phyloP scores from a whole-genome alignment of 2,888 invertebrate genomes.

The Trissolcus brochymenae region DNA sequence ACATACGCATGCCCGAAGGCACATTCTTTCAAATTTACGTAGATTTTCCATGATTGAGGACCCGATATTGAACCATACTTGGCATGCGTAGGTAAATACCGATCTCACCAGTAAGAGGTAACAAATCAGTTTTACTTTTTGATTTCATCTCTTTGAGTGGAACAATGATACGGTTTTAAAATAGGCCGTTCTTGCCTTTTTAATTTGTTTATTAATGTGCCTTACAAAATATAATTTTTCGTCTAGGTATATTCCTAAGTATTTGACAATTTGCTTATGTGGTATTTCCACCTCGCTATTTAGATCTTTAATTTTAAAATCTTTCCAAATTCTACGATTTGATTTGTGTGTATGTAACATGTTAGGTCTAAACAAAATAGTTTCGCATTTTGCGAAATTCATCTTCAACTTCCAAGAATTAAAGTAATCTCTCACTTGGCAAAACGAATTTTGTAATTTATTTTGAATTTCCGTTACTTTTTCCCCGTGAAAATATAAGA shows the following conservation, averaged over 20 bases:
- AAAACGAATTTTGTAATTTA: neutral
- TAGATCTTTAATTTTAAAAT: neutral
- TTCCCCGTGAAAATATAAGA: neutral
- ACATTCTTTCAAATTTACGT: neutral
- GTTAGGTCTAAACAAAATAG: neutral
- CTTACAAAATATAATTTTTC: neutral
- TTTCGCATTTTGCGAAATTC: neutral
- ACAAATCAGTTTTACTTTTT: too few relatives aligned
- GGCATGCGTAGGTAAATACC: slow-evolving; percentile 1
- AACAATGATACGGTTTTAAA: too few relatives aligned
- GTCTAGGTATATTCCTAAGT: neutral
- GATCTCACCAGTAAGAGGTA: slow-evolving; percentile 3
- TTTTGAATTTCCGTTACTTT: neutral
- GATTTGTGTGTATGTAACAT: neutral
- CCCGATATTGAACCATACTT: neutral
- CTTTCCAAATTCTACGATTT: neutral
- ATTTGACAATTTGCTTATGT: neutral
- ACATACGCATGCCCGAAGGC: neutral
- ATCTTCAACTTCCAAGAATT: neutral
- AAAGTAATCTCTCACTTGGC: neutral
- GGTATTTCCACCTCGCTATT: neutral
- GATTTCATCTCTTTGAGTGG: too few relatives aligned
- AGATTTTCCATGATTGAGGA: neutral
- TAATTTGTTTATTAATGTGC: too few relatives aligned
- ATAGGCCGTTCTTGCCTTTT: too few relatives aligned